Evolutionary conservation across 2,113 vertebrate species (phyloP).

Genomic region (Poeciliopsis occidentalis): DNA sequence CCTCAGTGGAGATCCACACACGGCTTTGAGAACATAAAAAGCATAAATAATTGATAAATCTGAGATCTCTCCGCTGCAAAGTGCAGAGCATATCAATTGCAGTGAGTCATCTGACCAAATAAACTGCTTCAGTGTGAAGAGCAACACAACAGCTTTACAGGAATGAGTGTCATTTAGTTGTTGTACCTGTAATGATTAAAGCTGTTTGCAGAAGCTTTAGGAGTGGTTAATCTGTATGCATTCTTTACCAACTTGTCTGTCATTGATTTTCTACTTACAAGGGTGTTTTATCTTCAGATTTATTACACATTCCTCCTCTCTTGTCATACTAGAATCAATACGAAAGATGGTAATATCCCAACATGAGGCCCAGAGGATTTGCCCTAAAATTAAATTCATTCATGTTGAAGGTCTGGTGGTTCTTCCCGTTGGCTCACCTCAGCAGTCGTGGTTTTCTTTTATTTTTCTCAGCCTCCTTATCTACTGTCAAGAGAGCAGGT

Average conservation of each 20-base stretch:
- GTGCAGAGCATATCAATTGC: not conserved
- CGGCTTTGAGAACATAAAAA: not conserved
- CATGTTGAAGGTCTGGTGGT: not conserved
- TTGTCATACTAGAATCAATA: constrained; percentile 26
- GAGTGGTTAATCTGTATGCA: constrained; percentile 19
- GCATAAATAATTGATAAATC: not conserved
- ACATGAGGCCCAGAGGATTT: constrained; percentile 15
- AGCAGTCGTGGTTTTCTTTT: constrained; percentile 10
- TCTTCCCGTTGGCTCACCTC: constrained; percentile 21
- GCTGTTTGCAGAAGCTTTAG: constrained; percentile 11
- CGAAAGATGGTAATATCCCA: constrained; percentile 20
- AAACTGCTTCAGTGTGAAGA: not conserved
- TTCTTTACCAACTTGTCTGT: constrained; percentile 23
- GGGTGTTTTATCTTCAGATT: constrained; percentile 13
- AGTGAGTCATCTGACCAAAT: constrained; percentile 1
- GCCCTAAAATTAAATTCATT: constrained; percentile 31
- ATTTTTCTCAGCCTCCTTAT: constrained; percentile 12
- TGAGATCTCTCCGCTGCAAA: not conserved
- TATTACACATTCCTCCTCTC: constrained; percentile 19
- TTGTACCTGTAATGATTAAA: constrained; percentile 27
- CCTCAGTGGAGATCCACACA: not conserved
- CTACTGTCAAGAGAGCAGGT: constrained; percentile 9
- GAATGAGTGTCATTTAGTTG: constrained; percentile 19
- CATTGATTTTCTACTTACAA: constrained; percentile 39
- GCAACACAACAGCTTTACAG: constrained; percentile 5